Base-by-base conservation (phyloP, 2,113 vertebrate genomes). In the Microcebus griseorufus region DNA sequence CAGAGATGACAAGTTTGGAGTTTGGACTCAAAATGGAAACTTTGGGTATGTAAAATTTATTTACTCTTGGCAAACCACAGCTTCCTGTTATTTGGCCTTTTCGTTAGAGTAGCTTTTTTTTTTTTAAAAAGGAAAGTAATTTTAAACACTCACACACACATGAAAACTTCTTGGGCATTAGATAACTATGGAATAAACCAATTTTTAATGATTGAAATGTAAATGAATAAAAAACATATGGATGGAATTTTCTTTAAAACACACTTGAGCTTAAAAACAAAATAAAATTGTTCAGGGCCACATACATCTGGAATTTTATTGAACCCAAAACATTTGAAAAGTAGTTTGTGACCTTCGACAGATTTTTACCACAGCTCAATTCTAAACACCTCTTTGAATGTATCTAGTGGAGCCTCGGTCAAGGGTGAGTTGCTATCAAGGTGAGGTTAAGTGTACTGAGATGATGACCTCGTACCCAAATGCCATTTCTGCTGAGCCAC, bases 151-250 rank as follows among this genome's bases (percentile, higher is more conserved):
- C 73, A 93, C 76, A 53, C 14, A 45, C 14, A 48, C 16, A 80
- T 81, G 86, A 88, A 76, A 53, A 16, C 25, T 72, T 95, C 39
- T 91, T 95, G 81, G n/a, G 87, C n/a, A 62, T 95, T 95, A 97
- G 95, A 86, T 96, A 97, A 91, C 88, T 93, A 93, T 60, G 58
- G 95, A 97, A 88, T 89, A 97, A 96, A 94, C 34, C 86, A 96
- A 88, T 76, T 92, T 90, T 94, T 97, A 97, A 92, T 97, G 92
- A 97, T 76, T 76, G 58, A 86, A 93, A 72, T 90, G 64, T 97
- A 96, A 97, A 97, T 93, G 90, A 98, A 97, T 89, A 20, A 93
- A 97, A 97, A 94, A 95, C 96, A 96, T 93, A 83, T 94, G 91
- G 82, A 37, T 94, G 83, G 83, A 92, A 94, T 96, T 97, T 95